Evolutionary conservation across 1,140 invertebrate species (phyloP), one percentile per base, ranked within the genome.

Genomic region (Bombus affinis): DNA sequence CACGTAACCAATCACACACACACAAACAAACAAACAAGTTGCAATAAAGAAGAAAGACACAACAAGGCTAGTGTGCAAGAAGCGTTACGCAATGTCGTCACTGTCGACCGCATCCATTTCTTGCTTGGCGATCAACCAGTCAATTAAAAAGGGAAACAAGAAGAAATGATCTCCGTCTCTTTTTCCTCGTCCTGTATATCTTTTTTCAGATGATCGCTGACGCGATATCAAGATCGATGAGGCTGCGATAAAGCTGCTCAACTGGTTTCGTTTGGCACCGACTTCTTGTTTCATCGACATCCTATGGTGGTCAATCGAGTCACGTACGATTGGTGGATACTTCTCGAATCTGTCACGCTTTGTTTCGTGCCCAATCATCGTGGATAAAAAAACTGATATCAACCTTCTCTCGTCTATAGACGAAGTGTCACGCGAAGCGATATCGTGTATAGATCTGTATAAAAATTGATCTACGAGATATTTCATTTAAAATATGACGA

Each of bases 261-360:
- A 89, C 83, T 89, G 88, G 78, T 89, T 88, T 66, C 66, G 76
- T 89, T 89, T 77, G 83, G 59, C 88, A 89, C 86, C 66, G 44
- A n/a, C 37, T 35, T 74, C 68, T 80, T 42, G 37, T 37, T 70
- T 44, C 13, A 39, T 8, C 42, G n/a, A 22, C 53, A 13, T 13
- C 25, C 1, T 3, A 5, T 4, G 47, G 28, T 28, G 44, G 62
- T 35, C 77, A 22, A 42, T 22, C 25, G 35, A 32, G 76, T 62
- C 83, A 44, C 66, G 83, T 78, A 83, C 85, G 35, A 86, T 57
- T 74, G 47, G 35, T 18, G 39, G 42, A 71, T 65, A 44, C 59
- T 39, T n/a, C 44, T 53, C 32, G 42, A 47, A 42, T 82, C 83
- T 73, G 73, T 86, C 80, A 81, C 39, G 22, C 65, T 62, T 53